These are phyloP conservation scores for Nowickia ferox DNA, from an alignment of 2,888 invertebrate species.

Conservation along the genomic window DNA sequence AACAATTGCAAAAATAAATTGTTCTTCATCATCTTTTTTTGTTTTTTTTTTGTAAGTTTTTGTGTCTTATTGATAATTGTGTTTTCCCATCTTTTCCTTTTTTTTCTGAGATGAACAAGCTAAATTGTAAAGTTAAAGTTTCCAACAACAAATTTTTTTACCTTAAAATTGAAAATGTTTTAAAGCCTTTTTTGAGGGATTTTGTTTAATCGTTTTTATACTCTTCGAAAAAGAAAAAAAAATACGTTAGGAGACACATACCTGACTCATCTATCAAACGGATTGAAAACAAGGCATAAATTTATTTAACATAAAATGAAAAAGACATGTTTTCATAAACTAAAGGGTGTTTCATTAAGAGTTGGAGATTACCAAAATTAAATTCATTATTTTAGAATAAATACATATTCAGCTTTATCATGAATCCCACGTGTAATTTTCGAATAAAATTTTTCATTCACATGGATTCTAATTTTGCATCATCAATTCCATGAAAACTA, in stretches of 20 bases:
- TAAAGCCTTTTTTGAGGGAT: neutral
- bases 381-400: too few species aligned
- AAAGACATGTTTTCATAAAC: slow-evolving; percentile 38
- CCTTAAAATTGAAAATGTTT: slow-evolving; percentile 43
- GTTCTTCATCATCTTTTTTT: slow-evolving; percentile 55
- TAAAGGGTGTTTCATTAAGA: slow-evolving; percentile 12
- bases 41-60: neutral
- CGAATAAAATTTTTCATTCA: too few species aligned
- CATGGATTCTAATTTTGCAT: too few species aligned
- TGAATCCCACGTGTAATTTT: too few species aligned
- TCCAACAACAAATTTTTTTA: slow-evolving; percentile 16
- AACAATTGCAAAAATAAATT: slow-evolving; percentile 78
- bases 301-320: slow-evolving; percentile 63
- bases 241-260: neutral
- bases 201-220: slow-evolving; percentile 59
- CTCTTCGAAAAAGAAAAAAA: neutral
- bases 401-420: too few species aligned
- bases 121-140: slow-evolving; percentile 5
- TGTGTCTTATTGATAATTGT: slow-evolving; percentile 16
- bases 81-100: slow-evolving; percentile 27
- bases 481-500: too few species aligned
- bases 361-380: too few species aligned
- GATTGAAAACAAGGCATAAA: slow-evolving; percentile 59
- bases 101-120: slow-evolving; percentile 22
- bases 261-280: slow-evolving; percentile 46